Conservation (phyloP, 2,113 vertebrate species). For the Probosciger aterrimus region DNA sequence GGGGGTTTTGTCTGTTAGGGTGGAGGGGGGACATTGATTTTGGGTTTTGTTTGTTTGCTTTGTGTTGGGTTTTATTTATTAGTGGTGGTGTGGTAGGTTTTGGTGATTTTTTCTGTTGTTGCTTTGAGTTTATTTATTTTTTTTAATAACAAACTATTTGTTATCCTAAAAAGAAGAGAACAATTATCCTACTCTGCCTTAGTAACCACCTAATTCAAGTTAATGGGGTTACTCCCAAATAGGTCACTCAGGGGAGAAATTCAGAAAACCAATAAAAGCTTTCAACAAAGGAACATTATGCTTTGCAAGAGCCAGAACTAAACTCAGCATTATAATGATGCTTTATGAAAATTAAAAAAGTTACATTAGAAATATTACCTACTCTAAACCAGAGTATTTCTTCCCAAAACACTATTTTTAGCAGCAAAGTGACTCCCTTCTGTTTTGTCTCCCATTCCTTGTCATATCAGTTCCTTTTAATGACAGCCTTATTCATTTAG, state of each 20-base stretch:
- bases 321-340: not conserved
- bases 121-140: not conserved
- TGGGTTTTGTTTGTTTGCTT: not conserved
- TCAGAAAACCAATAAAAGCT: not conserved
- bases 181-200: not conserved
- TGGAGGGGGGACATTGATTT: not conserved
- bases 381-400: not conserved
- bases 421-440: not conserved
- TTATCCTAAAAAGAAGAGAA: not conserved
- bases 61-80: not conserved
- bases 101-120: not conserved
- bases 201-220: not conserved
- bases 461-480: not conserved
- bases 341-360: slow-evolving; percentile 1
- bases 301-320: not conserved
- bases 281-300: not conserved
- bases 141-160: accelerated
- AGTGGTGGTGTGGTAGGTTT: not conserved
- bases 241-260: not conserved
- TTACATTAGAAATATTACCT: not conserved
- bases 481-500: not conserved
- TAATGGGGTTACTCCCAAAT: not conserved
- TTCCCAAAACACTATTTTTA: not conserved
- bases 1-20: not conserved
- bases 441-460: not conserved